Conservation (phyloP, 2,113 vertebrate species). For the western clawed frog (Xenopus tropicalis) region DNA sequence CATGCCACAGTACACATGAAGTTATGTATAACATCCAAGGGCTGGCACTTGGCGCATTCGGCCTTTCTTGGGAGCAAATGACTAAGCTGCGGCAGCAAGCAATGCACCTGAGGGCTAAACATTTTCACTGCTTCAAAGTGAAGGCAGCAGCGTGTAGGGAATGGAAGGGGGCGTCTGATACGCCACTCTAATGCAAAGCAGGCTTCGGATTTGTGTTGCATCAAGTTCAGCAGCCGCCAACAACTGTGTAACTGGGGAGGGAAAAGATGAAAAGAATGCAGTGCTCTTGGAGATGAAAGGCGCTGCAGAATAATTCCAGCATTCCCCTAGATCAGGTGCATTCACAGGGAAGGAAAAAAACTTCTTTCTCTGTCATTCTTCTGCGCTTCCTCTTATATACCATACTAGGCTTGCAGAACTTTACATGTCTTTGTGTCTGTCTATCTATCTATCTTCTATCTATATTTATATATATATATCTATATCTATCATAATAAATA, state of each 20-base stretch:
- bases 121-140: neutral
- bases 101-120: neutral
- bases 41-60: neutral
- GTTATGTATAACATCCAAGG: slow-evolving; percentile 6
- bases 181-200: neutral
- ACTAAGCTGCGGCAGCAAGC: slow-evolving; percentile 7
- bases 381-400: no score
- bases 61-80: neutral
- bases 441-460: no score
- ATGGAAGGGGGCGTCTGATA: neutral
- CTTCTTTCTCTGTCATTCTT: no score
- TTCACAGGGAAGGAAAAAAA: no score
- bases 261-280: neutral
- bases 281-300: neutral
- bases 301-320: neutral
- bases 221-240: no score
- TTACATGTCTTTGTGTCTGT: no score
- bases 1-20: neutral
- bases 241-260: neutral
- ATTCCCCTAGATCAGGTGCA: no score
- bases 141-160: neutral
- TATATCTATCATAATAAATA: no score
- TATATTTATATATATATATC: no score
- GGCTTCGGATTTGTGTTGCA: no score
- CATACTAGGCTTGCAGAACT: no score